Evolutionary conservation across 2,113 vertebrate species (phyloP), one percentile per base, ranked within the genome.

Genomic region (Clarias batrachus): DNA sequence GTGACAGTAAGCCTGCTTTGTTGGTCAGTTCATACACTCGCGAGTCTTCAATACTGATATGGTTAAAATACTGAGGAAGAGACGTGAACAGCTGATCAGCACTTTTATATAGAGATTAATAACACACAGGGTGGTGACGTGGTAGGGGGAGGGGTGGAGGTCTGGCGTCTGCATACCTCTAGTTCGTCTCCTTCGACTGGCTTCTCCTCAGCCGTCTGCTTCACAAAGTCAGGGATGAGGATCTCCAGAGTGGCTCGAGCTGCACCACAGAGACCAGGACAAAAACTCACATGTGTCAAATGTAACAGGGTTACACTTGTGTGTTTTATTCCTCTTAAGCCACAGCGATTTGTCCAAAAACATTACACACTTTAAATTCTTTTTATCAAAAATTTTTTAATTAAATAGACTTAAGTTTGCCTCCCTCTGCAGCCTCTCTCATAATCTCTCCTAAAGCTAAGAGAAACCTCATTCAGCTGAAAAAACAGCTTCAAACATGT

Each of bases 31-130:
- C 98, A 73, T 99, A 99, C 90, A 99, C 98, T 86, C 98, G 94
- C 0, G 98, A 99, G 93, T 99, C 98, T 95, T 99, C 98, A 94
- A 99, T 99, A 97, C 95, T 99, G 96, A 99, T 99, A 95, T 99
- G 98, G 96, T 99, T 99, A 95, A 99, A 99, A 97, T 99, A 99
- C 98, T 99, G 92, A 88, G 79, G 94, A 87, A 90, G 16, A 92
- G 93, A 95, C 84, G 27, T 27, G 27, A 80, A 37, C 23, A 52
- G 56, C 19, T 30, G 19, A 17, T 59, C n/a, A 56, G 82, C 33
- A 37, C 76, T 21, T 2, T 17, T 23, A 23, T 23, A 9, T 12
- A 48, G 48, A 48, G 6, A 48, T 59, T 8, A 89, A 16, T 37
- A 14, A 87, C 3, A 60, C 23, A 25, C 14, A 16, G 5, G 1